These are phyloP conservation scores for Polymixis flavicincta DNA, from an alignment of 2,888 invertebrate species.

Conservation along the genomic window DNA sequence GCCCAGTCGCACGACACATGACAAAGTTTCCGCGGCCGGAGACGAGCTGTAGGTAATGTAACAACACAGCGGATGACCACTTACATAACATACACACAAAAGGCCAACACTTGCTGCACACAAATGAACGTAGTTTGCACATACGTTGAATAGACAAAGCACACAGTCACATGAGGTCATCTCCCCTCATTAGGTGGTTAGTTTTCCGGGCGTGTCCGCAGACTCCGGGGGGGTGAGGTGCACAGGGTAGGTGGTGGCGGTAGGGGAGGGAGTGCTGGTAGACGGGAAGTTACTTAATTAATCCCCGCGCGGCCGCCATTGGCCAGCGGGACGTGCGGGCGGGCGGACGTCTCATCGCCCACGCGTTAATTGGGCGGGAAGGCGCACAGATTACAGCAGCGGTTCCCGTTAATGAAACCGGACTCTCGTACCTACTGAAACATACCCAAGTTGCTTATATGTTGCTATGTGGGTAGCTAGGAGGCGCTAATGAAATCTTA, in stretches of 20 bases:
- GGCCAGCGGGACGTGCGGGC: slow-evolving; percentile 84
- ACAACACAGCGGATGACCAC: slow-evolving; percentile 72
- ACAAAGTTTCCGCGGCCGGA: slow-evolving; percentile 59
- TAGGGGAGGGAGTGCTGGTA: slow-evolving; percentile 73
- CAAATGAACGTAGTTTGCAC: slow-evolving; percentile 85
- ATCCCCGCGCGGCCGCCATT: slow-evolving; percentile 90
- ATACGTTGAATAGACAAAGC: slow-evolving; percentile 85
- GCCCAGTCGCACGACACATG: slow-evolving; percentile 61
- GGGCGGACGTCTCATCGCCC: slow-evolving; percentile 87
- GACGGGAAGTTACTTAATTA: slow-evolving; percentile 90
- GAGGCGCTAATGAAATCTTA: slow-evolving; percentile 29
- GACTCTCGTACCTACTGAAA: slow-evolving; percentile 73
- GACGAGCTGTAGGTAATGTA: slow-evolving; percentile 73
- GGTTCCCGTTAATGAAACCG: slow-evolving; percentile 84
- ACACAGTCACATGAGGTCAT: slow-evolving; percentile 90
- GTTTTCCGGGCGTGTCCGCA: slow-evolving; percentile 91
- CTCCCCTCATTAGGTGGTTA: slow-evolving; percentile 91
- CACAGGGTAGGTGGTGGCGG: slow-evolving; percentile 70
- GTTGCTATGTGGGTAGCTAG: slow-evolving; percentile 12
- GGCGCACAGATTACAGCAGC: slow-evolving; percentile 81
- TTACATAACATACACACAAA: slow-evolving; percentile 85
- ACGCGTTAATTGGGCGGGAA: slow-evolving; percentile 90
- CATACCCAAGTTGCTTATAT: slow-evolving; percentile 45
- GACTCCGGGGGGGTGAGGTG: slow-evolving; percentile 84
- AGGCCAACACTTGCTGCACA: slow-evolving; percentile 82